Base-by-base conservation (phyloP, 1,140 invertebrate species). In the Microplitis mediator region DNA sequence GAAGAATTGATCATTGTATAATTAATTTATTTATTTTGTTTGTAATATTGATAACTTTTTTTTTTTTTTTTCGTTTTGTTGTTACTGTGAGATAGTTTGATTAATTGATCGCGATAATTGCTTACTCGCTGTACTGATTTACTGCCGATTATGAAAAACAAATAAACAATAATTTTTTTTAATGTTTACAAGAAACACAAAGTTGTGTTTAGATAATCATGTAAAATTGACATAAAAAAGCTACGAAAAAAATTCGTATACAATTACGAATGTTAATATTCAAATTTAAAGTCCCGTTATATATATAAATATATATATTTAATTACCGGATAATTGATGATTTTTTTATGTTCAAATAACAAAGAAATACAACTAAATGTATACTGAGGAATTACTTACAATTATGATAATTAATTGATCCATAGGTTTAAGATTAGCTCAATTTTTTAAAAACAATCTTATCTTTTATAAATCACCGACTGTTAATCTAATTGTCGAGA, bases 341-440 rank as follows among this genome's bases (percentile, higher is more conserved):
- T 45, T 45, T 6, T 45, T 45, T 56, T 56, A 56, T 56, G 16
- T 16, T 23, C 13, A 56, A 56, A 56, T 23, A 13, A 56, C 5
- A 23, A 56, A 56, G 52, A 3, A 14, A 56, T 4, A 56, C n/a
- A 16, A 56, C 3, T 56, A 56, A 14, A 61, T 36, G 54, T 54
- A 63, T 60, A 73, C 60, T 69, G 70, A 75, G 76, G 71, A 72
- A 75, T 73, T 71, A 69, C 73, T 51, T 64, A 58, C 71, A 75
- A 71, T 76, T 71, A 52, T 61, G 74, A 69, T 45, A 76, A 69
- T 76, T 75, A 68, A 35, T 39, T 74, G 13, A 52, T 83, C 83
- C 77, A 75, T 71, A 39, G 35, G 79, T 74, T 80, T 85, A 85
- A 85, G 83, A 80, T 79, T 84, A 85, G 82, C 81, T 83, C 82